phyloP scores from a whole-genome alignment of 2,888 invertebrate species.

The Melinaea marsaeus region DNA sequence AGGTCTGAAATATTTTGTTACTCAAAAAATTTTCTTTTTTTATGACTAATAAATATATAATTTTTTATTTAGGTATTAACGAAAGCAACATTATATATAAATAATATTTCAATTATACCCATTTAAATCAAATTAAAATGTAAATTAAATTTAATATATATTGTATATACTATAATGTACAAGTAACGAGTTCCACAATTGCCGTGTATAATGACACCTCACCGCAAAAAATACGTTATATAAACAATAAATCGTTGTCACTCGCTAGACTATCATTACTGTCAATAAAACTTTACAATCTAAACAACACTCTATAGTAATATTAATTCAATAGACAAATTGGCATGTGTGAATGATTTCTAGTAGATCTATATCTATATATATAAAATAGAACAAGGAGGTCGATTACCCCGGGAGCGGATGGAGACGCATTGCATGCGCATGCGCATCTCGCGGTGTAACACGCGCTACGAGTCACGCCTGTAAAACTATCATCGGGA shows the following conservation, averaged over 20 bases:
- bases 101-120: no score
- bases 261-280: background rate
- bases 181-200: background rate
- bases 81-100: no score
- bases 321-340: slow-evolving; percentile 35
- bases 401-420: slow-evolving; percentile 63
- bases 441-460: slow-evolving; percentile 52
- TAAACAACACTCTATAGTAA: slow-evolving; percentile 2
- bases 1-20: no score
- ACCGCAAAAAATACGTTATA: background rate
- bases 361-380: slow-evolving; percentile 32
- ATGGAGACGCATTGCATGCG: slow-evolving; percentile 52
- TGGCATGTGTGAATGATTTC: slow-evolving; percentile 23
- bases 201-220: background rate
- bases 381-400: slow-evolving; percentile 39
- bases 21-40: no score
- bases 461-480: slow-evolving; percentile 47
- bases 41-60: no score
- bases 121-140: no score
- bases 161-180: background rate
- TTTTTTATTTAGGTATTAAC: no score
- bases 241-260: background rate
- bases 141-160: no score
- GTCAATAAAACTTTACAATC: slow-evolving; percentile 7
- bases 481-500: slow-evolving; percentile 30